Evolutionary conservation across 2,888 invertebrate genomes (phyloP), one percentile per base, ranked within the genome.

Genomic region (Chesias legatella): DNA sequence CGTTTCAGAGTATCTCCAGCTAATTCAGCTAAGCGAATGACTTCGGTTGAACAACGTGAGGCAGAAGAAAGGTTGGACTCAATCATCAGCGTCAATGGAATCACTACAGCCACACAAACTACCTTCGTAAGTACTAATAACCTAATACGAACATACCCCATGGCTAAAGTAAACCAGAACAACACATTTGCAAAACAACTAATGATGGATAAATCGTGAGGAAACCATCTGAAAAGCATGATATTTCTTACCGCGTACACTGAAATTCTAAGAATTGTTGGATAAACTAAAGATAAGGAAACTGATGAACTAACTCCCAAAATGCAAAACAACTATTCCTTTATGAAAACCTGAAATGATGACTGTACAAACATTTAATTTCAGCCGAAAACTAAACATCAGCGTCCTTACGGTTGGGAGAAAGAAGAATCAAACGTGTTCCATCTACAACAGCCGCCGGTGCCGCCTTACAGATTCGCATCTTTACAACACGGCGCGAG

Each of bases 311-410:
- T n/a, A n/a, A n/a, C n/a, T n/a, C n/a, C n/a, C n/a, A n/a, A n/a
- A n/a, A n/a, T 17, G 8, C 8, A 30, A 23, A 4, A 2, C 6
- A 23, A 2, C 23, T 23, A 23, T n/a, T 23, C 8, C 23, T 23
- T 4, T 23, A 22, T 1, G n/a, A 22, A 32, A 2, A 3, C 11
- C 25, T 1, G 6, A 7, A 7, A 26, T 26, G 13, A 25, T 20
- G 8, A 6, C n/a, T 34, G 7, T 20, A 25, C 3, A 2, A 21
- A 7, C 29, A 10, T 36, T 7, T 7, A 7, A 20, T 53, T 53
- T 8, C 80, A 94, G 94, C 93, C 94, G 21, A 94, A 93, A 88
- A 93, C 93, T 24, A 90, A 91, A 58, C 93, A 94, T 63, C 93
- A 92, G 70, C 89, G 94, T 55, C 93, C 93, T 4, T 93, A 91